Evolutionary conservation across 2,113 vertebrate genomes (phyloP), one percentile per base, ranked within the genome.

Genomic region (Lepisosteus oculatus): DNA sequence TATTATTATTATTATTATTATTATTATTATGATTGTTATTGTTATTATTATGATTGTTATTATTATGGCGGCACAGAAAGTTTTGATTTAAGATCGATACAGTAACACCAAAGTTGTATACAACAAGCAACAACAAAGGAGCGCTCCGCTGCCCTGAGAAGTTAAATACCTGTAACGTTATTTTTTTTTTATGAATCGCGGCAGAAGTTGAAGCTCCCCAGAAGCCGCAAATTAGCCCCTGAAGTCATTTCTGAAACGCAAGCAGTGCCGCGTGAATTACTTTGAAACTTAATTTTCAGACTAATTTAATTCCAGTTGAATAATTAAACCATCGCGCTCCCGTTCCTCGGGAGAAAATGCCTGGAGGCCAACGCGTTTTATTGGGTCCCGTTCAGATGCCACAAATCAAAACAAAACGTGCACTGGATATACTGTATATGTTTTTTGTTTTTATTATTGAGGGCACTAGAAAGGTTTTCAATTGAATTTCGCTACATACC

Each of bases 171-270:
- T 59, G 29, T 29, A 29, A 29, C 77, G 76, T 80, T 82, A 68
- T 72, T 71, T 81, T 85, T 84, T 81, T 81, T 89, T 90, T 90
- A 85, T 90, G 85, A 89, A 88, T 91, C 88, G 88, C 76, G 87
- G 87, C 5, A 59, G n/a, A 59, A 15, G 12, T 59, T 59, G 11
- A 89, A 89, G 72, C 86, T 88, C 86, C 82, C 83, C 81, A 13
- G 57, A 59, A 59, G n/a, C 12, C n/a, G 43, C 79, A 90, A 90
- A 90, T 90, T 84, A 91, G 89, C 76, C 86, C 78, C 82, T 8
- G 61, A 87, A 82, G 86, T 86, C 69, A 71, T 59, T 59, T 13
- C 12, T 59, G 57, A n/a, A 59, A 59, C n/a, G 57, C 5, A 75
- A 62, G 69, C 81, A 78, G 74, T 77, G n/a, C n/a, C 9, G 9